Base-by-base conservation (phyloP, 2,113 vertebrate species). In the Chaenogobius annularis region DNA sequence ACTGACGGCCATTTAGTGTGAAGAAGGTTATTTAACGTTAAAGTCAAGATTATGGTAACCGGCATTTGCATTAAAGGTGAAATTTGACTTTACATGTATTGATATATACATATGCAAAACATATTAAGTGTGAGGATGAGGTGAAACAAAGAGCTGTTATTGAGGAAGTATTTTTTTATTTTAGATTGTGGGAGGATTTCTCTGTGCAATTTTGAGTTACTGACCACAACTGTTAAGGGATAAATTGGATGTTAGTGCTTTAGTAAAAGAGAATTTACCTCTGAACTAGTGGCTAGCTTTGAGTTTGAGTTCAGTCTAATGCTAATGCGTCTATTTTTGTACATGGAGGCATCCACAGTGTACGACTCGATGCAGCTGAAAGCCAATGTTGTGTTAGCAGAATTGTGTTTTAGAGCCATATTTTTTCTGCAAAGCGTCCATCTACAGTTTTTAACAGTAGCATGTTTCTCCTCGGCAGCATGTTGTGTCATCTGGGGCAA, bases 1-100 rank as follows among this genome's bases (percentile, higher is more conserved):
- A 72, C 20, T 69, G 70, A 73, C 72, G 48, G 68, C 77, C 35
- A 46, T 31, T 69, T 72, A 56, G 59, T 69, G n/a, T 20, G 72
- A 44, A 54, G 40, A 10, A 63, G 10, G 35, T 8, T 43, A n/a
- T 65, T 47, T 47, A 22, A 43, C 3, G 10, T 47, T 46, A 54
- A 69, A 72, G 67, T 43, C 50, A 20, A 54, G 58, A 15, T 58
- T 23, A 9, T 58, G 55, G 23, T 58, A 58, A 26, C 22, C 12
- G 22, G 10, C 19, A 23, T 58, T 58, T 22, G 55, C 55, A 58
- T 22, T 58, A 3, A 13, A 58, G 22, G 12, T 23, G 11, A 13
- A 58, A 22, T 56, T 11, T 12, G 9, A 54, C n/a, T 23, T 56
- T 7, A 22, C 2, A 56, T 58, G 6, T 58, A 13, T 40, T 40